A percentile compares a stretch with the other conserved stretches of the same genome.
Conservation (phyloP, 2,113 vertebrate species). For the Odocoileus hemionus region DNA sequence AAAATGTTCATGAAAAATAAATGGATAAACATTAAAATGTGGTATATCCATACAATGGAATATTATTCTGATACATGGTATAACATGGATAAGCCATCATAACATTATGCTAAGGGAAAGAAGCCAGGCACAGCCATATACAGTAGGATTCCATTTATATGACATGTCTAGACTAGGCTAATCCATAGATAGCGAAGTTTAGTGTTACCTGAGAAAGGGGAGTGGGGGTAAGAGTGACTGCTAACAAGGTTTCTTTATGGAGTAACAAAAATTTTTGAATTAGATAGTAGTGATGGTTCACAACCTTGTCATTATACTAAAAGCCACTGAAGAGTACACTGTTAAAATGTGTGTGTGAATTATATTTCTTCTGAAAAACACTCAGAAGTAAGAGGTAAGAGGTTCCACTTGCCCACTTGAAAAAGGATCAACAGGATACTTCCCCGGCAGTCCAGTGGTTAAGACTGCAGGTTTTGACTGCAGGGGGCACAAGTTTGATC, state of each 20-base stretch:
- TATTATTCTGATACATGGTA: neutral
- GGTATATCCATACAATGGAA: neutral
- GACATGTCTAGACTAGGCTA: neutral
- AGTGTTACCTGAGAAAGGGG: no score
- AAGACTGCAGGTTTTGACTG: neutral
- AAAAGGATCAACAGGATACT: neutral
- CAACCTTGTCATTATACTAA: neutral
- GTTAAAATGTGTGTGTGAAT: neutral
- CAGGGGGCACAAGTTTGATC: neutral
- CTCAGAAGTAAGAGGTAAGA: neutral
- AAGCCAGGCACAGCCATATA: neutral
- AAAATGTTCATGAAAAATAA: neutral
- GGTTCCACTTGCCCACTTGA: neutral
- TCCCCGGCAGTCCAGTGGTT: neutral
- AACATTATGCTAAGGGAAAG: neutral
- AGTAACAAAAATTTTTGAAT: neutral
- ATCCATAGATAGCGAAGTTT: neutral
- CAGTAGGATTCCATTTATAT: neutral
- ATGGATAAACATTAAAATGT: neutral
- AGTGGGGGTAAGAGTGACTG: accelerated
- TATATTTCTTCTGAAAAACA: neutral
- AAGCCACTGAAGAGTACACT: neutral
- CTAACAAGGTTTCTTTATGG: neutral
- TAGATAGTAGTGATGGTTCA: neutral
- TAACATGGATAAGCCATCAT: neutral